A percentile compares a stretch with the other conserved stretches of the same genome.
Conservation (phyloP, 2,113 vertebrate genomes). For the Probosciger aterrimus region DNA sequence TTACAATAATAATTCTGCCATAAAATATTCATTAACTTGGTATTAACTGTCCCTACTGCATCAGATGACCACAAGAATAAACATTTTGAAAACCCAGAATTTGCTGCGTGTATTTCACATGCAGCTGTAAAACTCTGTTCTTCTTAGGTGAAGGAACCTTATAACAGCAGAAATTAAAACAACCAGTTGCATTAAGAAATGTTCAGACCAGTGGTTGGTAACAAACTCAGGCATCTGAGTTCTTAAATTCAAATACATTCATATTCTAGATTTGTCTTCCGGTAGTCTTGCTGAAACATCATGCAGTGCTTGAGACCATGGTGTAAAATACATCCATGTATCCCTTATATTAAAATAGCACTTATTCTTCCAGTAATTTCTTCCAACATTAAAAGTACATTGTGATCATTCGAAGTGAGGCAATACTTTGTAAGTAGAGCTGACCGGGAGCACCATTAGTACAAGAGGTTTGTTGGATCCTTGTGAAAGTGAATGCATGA, state of each 20-base stretch:
- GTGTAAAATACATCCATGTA: not conserved
- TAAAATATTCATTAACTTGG: conserved; percentile 45
- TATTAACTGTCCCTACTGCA: conserved; percentile 26
- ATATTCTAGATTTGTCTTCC: not conserved
- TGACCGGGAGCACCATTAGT: not conserved
- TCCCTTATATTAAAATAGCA: not conserved
- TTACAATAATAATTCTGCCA: conserved; percentile 37
- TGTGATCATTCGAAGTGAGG: not conserved
- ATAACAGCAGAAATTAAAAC: not conserved
- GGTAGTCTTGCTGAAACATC: not conserved
- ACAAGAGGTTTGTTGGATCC: not conserved
- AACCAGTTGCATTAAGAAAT: not conserved
- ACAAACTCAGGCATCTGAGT: not conserved
- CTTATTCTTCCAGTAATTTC: not conserved
- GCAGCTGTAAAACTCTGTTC: not conserved
- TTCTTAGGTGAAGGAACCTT: not conserved
- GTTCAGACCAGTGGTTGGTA: not conserved
- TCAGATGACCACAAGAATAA: not conserved
- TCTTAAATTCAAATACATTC: not conserved
- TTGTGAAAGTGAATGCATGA: not conserved
- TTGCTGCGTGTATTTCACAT: not conserved
- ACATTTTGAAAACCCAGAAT: not conserved
- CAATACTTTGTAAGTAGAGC: not conserved
- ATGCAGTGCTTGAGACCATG: not conserved
- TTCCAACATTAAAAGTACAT: not conserved